Conservation (phyloP, 2,888 invertebrate species). For the Orthosia cruda region DNA sequence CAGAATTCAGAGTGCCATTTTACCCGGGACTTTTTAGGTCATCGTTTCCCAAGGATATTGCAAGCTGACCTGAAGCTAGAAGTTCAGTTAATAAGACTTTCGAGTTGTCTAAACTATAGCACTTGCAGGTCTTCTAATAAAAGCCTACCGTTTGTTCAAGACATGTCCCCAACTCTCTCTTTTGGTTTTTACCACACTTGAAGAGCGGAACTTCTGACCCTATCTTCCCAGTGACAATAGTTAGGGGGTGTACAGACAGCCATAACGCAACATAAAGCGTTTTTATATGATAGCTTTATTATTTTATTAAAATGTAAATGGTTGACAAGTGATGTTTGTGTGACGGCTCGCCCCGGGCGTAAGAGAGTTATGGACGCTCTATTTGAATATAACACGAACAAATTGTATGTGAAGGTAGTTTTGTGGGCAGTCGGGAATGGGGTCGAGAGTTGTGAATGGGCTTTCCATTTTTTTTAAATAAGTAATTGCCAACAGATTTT, state of each 20-base stretch:
- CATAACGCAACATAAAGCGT: constrained; percentile 74
- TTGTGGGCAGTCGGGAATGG: constrained; percentile 30
- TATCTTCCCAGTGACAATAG: background rate
- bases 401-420: constrained; percentile 33
- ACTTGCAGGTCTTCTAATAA: too few species aligned
- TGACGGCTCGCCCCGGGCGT: constrained; percentile 66
- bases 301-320: constrained; percentile 83
- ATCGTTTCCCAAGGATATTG: too few species aligned
- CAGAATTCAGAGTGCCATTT: background rate
- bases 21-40: too few species aligned
- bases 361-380: constrained; percentile 54
- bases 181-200: background rate
- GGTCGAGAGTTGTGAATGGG: constrained; percentile 22
- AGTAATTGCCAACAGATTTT: background rate
- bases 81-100: too few species aligned
- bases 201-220: constrained; percentile 10
- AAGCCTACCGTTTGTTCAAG: too few species aligned
- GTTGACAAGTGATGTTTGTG: constrained; percentile 77
- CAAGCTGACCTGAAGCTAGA: too few species aligned
- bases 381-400: constrained; percentile 63
- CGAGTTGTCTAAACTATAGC: too few species aligned
- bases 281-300: constrained; percentile 76
- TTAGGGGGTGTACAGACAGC: constrained; percentile 64
- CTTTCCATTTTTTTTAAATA: constrained; percentile 1
- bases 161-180: background rate